Percentiles rank a stretch among this genome's conserved stretches.
Conservation (phyloP, 2,888 invertebrate genomes). For the Pomacea canaliculata region DNA sequence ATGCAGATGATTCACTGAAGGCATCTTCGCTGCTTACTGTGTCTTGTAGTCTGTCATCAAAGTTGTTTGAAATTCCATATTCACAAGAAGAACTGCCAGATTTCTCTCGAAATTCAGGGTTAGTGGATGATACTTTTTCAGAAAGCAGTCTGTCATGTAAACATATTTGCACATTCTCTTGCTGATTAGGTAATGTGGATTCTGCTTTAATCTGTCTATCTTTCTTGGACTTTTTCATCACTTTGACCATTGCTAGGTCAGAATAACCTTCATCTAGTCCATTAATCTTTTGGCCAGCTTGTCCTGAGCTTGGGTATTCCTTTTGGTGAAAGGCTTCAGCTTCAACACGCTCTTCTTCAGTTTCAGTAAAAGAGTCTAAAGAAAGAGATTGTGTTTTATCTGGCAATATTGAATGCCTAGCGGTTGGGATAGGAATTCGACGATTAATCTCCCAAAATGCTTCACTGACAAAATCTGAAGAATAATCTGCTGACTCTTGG, state of each 20-base stretch:
- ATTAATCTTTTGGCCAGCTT: not conserved
- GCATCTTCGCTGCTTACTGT: not conserved
- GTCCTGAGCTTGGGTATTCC: not conserved
- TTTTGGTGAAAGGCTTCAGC: not conserved
- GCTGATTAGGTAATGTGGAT: not conserved
- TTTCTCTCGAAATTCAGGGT: too few relatives aligned
- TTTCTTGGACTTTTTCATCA: slow-evolving; percentile 1
- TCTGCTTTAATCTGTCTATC: not conserved
- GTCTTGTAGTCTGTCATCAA: not conserved
- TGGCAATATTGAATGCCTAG: not conserved
- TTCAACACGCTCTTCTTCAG: not conserved
- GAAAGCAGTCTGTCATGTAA: too few relatives aligned
- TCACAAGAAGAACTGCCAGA: not conserved
- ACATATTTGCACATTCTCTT: too few relatives aligned
- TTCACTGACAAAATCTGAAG: slow-evolving; percentile 28
- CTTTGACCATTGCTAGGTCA: slow-evolving; percentile 5
- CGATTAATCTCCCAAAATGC: slow-evolving; percentile 31
- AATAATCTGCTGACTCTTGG: slow-evolving; percentile 25
- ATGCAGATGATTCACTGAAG: not conserved
- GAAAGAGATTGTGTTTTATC: not conserved
- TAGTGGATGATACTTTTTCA: too few relatives aligned
- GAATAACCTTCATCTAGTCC: slow-evolving; percentile 29
- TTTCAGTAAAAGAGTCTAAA: not conserved
- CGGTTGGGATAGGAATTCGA: slow-evolving; percentile 16
- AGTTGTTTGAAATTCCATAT: not conserved